Conservation (phyloP, 2,113 vertebrate species). For the Penelope pileata region DNA sequence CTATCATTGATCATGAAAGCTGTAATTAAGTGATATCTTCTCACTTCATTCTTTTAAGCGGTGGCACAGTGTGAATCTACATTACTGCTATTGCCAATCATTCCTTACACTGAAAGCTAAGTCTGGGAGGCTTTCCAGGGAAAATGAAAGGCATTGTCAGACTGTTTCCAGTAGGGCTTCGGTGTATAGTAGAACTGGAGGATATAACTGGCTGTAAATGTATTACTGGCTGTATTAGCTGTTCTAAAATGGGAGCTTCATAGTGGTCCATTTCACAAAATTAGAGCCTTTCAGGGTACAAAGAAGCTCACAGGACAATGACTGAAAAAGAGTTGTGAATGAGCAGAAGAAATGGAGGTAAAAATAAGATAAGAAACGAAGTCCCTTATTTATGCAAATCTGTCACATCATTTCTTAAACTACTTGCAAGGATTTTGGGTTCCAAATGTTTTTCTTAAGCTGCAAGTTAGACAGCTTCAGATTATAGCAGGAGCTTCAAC, state of each 20-base stretch:
- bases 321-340: not conserved
- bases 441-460: not conserved
- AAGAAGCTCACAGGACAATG: not conserved
- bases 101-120: not conserved
- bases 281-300: not conserved
- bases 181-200: not conserved
- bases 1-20: not conserved
- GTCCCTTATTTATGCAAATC: not conserved
- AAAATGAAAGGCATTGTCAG: not conserved
- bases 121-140: not conserved
- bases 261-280: not conserved
- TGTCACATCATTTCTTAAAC: not conserved
- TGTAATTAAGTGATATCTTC: conserved; percentile 2
- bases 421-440: not conserved
- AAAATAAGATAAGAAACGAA: not conserved
- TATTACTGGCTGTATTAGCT: too few relatives aligned
- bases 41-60: not conserved
- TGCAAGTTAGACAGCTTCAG: not conserved
- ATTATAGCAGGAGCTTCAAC: not conserved
- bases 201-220: not conserved
- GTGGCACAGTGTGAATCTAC: not conserved
- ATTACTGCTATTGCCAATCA: not conserved
- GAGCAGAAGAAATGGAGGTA: not conserved
- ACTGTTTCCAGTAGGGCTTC: not conserved
- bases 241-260: not conserved